A percentile compares a stretch with the other conserved stretches of the same genome.
phyloP scores from a whole-genome alignment of 2,797 vertebrate genomes.

The Tarsius wallacei region DNA sequence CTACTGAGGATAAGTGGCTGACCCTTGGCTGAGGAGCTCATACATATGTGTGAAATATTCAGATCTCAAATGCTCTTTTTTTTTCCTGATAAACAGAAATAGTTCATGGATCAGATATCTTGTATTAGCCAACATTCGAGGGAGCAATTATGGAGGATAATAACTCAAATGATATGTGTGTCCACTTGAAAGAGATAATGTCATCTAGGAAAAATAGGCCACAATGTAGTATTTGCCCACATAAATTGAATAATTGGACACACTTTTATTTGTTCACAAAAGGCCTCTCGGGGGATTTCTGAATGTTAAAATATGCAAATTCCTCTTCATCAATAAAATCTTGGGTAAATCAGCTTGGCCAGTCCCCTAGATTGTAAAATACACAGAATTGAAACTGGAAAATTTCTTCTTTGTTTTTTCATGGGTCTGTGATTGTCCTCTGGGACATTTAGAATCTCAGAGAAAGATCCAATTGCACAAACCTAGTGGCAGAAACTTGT shows the following conservation, averaged over 20 bases:
- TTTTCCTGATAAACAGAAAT: constrained; percentile 34
- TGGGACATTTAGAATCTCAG: not conserved
- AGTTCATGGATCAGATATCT: not conserved
- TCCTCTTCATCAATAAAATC: not conserved
- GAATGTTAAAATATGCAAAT: not conserved
- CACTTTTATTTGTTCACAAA: not conserved
- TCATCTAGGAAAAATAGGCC: not conserved
- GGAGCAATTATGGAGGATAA: not conserved
- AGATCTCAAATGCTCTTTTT: not conserved
- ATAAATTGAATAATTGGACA: not conserved
- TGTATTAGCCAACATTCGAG: constrained; percentile 50
- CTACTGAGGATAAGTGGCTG: not conserved
- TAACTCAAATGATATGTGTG: not conserved
- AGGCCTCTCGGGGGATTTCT: not conserved
- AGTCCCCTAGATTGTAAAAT: not conserved
- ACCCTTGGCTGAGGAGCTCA: not conserved
- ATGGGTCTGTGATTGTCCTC: not conserved
- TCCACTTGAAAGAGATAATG: not conserved
- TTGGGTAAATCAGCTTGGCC: not conserved
- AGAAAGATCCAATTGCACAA: not conserved
- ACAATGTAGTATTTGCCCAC: not conserved
- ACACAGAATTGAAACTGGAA: not conserved
- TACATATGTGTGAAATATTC: not conserved
- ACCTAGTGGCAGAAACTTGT: not conserved
- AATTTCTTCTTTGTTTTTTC: not conserved